Base-by-base conservation (phyloP, 2,797 vertebrate genomes). In the Hyperoplus lanceolatus region DNA sequence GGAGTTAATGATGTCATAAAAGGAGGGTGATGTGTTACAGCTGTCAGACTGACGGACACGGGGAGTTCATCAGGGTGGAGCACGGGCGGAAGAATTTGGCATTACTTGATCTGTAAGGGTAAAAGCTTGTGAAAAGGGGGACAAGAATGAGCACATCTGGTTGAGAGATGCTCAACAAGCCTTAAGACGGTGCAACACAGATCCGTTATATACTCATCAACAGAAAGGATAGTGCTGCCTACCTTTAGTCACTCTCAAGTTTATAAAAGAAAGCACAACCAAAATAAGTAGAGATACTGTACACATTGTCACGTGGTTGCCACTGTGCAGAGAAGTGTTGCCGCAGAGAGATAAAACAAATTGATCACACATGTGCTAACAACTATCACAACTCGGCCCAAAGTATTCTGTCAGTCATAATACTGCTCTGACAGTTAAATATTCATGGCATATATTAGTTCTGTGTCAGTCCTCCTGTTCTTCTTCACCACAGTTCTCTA, bases 21-120 rank as follows among this genome's bases (percentile, higher is more conserved):
- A 57, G 56, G 58, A 82, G 67, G 46, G 16, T 64, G 58, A 21
- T 12, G 39, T 49, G 67, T 61, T 68, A 72, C 73, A 78, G 82
- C 82, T 83, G 81, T 73, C 70, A 55, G 69, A 21, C 71, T 75
- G 79, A 71, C 61, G 66, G 84, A 79, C 69, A 66, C 53, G 64
- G 13, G 56, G 51, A 70, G 73, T 60, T 68, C 73, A 69, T 80
- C 49, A 42, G 55, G 69, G 70, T 71, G 78, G 63, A 70, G 70
- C 48, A 73, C 6, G 39, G 60, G 38, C 15, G 54, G 41, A 80
- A 67, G 70, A 83, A 74, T 73, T 45, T 60, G 48, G 42, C 48
- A 11, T 13, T 36, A 18, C 36, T 55, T 42, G 51, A 60, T 49
- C 21, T 29, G 36, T 18, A 11, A 29, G 39, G 64, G 62, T 70